Evolutionary conservation across 2,888 invertebrate species (phyloP).

Genomic region (Dasysyrphus albostriatus): DNA sequence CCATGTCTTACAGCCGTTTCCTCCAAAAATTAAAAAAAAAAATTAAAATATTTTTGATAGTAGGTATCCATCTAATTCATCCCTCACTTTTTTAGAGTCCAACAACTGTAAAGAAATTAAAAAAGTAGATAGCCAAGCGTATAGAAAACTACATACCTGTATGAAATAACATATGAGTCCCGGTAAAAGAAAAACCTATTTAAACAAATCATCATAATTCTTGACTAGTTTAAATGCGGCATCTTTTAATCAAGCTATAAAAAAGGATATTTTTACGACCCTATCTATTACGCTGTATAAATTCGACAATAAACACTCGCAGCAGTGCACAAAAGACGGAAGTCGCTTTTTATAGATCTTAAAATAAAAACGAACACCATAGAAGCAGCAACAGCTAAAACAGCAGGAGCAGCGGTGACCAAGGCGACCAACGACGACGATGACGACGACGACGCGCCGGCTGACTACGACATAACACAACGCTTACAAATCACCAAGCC

Average conservation of each 20-base stretch:
- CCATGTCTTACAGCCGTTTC: too few species aligned
- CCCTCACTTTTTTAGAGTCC: background rate
- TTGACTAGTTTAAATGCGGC: background rate
- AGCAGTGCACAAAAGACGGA: conserved; percentile 53
- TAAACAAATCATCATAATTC: conserved; percentile 4
- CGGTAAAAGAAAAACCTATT: background rate
- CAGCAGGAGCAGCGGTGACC: background rate
- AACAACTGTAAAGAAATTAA: background rate
- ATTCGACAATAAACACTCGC: conserved; percentile 37
- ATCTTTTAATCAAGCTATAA: conserved; percentile 24
- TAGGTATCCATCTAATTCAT: too few species aligned
- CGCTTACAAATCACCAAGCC: conserved; percentile 30
- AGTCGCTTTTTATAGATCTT: conserved; percentile 58
- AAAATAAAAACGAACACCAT: conserved; percentile 34
- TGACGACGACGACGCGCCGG: background rate
- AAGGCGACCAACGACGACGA: background rate
- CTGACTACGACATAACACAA: background rate
- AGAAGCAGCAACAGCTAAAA: background rate
- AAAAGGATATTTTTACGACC: conserved; percentile 32
- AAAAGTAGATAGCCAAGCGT: background rate
- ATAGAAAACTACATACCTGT: background rate
- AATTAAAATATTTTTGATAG: too few species aligned
- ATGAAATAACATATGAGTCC: background rate
- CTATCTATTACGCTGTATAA: conserved; percentile 35
- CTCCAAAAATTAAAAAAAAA: too few species aligned